phyloP scores from a whole-genome alignment of 1,140 invertebrate genomes.

The Zaprionus africanus region DNA sequence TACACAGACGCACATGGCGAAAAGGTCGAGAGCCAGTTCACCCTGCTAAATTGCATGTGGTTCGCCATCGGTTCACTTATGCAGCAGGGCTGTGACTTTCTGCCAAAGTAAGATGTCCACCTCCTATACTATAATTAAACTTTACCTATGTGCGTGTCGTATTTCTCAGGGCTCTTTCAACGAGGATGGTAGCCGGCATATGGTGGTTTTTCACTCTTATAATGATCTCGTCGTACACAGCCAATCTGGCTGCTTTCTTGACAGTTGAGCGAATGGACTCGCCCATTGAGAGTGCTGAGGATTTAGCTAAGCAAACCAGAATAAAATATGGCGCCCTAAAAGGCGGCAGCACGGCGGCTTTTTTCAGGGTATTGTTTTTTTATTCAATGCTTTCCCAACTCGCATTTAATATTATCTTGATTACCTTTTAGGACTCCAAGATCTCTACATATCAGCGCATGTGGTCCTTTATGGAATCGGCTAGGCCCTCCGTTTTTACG shows the following conservation, averaged over 20 bases:
- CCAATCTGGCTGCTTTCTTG: conserved; percentile 98
- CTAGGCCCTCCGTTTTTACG: conserved; percentile 93
- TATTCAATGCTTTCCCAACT: neutral
- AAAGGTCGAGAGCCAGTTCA: conserved; percentile 95
- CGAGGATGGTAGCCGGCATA: conserved; percentile 95
- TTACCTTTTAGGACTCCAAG: conserved; percentile 91
- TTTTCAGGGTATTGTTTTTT: conserved; percentile 91
- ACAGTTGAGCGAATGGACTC: conserved; percentile 98
- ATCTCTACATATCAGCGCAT: conserved; percentile 96
- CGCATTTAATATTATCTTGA: neutral
- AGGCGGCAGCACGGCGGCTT: conserved; percentile 95
- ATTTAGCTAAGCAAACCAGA: conserved; percentile 97
- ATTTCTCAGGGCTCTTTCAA: conserved; percentile 90
- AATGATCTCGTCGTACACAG: conserved; percentile 99
- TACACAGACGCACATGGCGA: conserved; percentile 91
- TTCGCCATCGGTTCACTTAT: conserved; percentile 97
- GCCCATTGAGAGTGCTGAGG: conserved; percentile 97
- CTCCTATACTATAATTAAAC: neutral
- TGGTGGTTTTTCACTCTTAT: conserved; percentile 99
- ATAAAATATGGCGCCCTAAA: conserved; percentile 98
- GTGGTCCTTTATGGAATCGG: conserved; percentile 97
- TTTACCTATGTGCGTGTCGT: neutral
- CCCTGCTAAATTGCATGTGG: conserved; percentile 96
- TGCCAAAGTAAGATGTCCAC: conserved; percentile 90
- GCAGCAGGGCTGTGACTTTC: conserved; percentile 96